A percentile compares a stretch with the other conserved stretches of the same genome.
Conservation (phyloP, 2,888 invertebrate genomes). For the Spilarctia lutea region DNA sequence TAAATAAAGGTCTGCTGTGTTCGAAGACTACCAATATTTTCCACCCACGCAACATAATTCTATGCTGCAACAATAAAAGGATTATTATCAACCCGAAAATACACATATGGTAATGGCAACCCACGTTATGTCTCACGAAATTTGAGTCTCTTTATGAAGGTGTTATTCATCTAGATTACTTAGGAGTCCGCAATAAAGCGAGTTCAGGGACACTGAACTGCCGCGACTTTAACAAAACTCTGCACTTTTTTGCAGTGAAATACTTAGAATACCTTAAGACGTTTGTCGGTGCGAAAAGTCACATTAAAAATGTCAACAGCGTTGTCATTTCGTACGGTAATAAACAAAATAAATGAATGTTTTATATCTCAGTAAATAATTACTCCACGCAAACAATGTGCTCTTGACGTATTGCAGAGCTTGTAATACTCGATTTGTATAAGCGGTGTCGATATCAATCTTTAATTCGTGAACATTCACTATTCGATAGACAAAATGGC, state of each 20-base stretch:
- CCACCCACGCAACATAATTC: slow-evolving; percentile 75
- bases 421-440: slow-evolving; percentile 42
- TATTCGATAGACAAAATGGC: slow-evolving; percentile 44
- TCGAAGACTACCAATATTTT: slow-evolving; percentile 68
- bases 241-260: slow-evolving; percentile 81
- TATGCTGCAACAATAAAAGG: slow-evolving; percentile 72
- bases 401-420: slow-evolving; percentile 51
- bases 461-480: slow-evolving; percentile 47
- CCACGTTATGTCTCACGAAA: slow-evolving; percentile 73
- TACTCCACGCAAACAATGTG: slow-evolving; percentile 58
- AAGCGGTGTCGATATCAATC: slow-evolving; percentile 44
- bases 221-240: slow-evolving; percentile 69
- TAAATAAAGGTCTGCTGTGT: slow-evolving; percentile 55
- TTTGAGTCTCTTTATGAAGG: slow-evolving; percentile 73
- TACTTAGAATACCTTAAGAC: slow-evolving; percentile 70
- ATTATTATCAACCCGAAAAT: slow-evolving; percentile 66
- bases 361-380: slow-evolving; percentile 73
- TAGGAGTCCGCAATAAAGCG: slow-evolving; percentile 70
- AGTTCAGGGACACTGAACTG: slow-evolving; percentile 75
- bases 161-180: slow-evolving; percentile 82
- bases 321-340: slow-evolving; percentile 70
- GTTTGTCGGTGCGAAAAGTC: slow-evolving; percentile 74
- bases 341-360: slow-evolving; percentile 74
- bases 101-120: slow-evolving; percentile 71
- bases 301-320: slow-evolving; percentile 73